Base-by-base conservation (phyloP, 2,113 vertebrate species). In the Phoxinus phoxinus region DNA sequence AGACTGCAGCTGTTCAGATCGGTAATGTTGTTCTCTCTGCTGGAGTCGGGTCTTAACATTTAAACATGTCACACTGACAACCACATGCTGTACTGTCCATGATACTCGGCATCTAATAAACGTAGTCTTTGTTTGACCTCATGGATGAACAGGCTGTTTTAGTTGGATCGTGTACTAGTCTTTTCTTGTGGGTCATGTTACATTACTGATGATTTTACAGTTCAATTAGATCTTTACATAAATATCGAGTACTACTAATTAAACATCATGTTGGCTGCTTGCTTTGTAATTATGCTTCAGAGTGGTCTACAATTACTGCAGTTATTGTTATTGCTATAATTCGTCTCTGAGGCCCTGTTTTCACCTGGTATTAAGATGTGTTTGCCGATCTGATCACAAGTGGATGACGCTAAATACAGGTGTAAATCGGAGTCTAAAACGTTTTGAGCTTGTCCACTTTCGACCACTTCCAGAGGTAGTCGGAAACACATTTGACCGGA, bases 1-100 rank as follows among this genome's bases (percentile, higher is more conserved):
- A 82, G 81, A 74, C 81, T 80, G 84, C 58, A 74, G 35, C 30
- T 86, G 61, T 35, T 69, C 75, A 51, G 48, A 10, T 80, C 23
- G 17, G 25, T 65, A 35, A 15, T 25, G 78, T 87, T 23, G 46
- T 11, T 19, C 32, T 59, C 53, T 58, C 51, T 81, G 23, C 11
- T 23, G 32, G 7, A 61, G 32, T 73, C 17, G 23, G 80, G 53
- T 63, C 15, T 44, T 75, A 32, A 83, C 67, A 56, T 56, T 73
- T 30, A 81, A 81, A 78, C 67, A 44, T 69, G 17, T 69, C 73
- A 48, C 44, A 46, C 44, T 51, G 67, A 71, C 67, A 71, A 23
- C 32, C 67, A 74, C 71, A 74, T 74, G 71, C 37, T 46, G 71
- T n/a, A 15, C 11, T 2, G 37, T 73, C 71, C 71, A 25, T 73